Evolutionary conservation across 1,140 invertebrate species (phyloP), one percentile per base, ranked within the genome.

Genomic region (Whitmania pigra): DNA sequence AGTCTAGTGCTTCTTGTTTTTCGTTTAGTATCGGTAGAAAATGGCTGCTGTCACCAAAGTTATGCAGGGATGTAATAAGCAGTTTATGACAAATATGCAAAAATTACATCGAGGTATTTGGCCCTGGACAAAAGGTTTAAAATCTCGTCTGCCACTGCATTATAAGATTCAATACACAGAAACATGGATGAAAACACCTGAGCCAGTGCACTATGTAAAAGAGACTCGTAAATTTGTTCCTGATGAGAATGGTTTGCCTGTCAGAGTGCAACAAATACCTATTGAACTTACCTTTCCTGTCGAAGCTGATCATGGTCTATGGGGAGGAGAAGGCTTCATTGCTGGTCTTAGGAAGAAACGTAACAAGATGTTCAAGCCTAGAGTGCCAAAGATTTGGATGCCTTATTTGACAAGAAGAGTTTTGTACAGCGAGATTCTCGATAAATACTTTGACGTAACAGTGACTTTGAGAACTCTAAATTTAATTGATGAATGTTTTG

Each of bases 271-370:
- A 73, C 80, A 80, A 76, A 82, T 78, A 69, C 80, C 81, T 11
- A 76, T 97, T 27, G 88, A 88, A 3, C 76, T 94, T 0, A 85
- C 86, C 72, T 89, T 87, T 79, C 90, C 93, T 3, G 84, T 86
- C 70, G 91, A 97, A 84, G 82, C 88, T 71, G 82, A 97, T 80
- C 69, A 88, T 68, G 93, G 94, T 29, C 85, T 99, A 69, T 98
- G 93, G 94, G 95, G 93, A 75, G 95, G 95, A 11, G 95, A 98
- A 85, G 91, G 88, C n/a, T 85, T 98, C 0, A 83, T 99, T 31
- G 88, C 92, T 85, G 94, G 94, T 53, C 94, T 90, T 78, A 84
- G 87, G 76, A 91, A 89, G 79, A 87, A 86, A 74, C 76, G 66
- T 71, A 70, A 73, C n/a, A 29, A 55, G 22, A 17, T 27, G 68